Conservation (phyloP, 2,888 invertebrate species). For the Nephrotoma flavescens region DNA sequence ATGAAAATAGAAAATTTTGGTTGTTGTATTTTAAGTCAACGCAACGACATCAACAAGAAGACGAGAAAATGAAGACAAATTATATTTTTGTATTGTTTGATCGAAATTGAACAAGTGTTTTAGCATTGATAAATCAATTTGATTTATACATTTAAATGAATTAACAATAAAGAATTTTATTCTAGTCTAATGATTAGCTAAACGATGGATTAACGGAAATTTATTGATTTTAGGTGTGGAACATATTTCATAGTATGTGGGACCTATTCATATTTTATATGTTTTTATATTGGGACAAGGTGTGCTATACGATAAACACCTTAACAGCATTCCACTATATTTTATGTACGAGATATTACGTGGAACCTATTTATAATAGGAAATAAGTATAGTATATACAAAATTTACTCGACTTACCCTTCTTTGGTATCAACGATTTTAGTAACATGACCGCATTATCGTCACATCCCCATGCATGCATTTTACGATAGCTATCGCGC, state of each 20-base stretch:
- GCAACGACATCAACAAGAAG: not conserved
- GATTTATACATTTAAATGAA: not conserved
- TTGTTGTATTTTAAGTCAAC: not conserved
- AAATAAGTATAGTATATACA: too few relatives aligned
- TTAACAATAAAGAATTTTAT: not conserved
- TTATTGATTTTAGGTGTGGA: not conserved
- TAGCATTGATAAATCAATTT: not conserved
- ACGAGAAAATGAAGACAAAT: not conserved
- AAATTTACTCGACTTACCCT: constrained; percentile 53
- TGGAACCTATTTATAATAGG: not conserved
- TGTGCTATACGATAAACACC: not conserved
- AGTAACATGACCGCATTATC: constrained; percentile 93
- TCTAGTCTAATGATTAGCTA: not conserved
- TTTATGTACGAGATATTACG: not conserved
- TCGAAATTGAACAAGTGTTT: not conserved
- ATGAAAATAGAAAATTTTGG: not conserved
- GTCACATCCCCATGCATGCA: constrained; percentile 99
- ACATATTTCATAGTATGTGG: not conserved
- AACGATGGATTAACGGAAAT: not conserved
- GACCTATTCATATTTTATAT: not conserved
- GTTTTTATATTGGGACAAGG: not conserved
- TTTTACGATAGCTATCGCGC: constrained; percentile 95
- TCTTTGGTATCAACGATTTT: constrained; percentile 95
- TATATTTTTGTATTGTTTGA: not conserved
- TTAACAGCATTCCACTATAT: not conserved